Evolutionary conservation across 2,797 vertebrate species (phyloP), one percentile per base, ranked within the genome.

Genomic region (Leucoraja ocellata): DNA sequence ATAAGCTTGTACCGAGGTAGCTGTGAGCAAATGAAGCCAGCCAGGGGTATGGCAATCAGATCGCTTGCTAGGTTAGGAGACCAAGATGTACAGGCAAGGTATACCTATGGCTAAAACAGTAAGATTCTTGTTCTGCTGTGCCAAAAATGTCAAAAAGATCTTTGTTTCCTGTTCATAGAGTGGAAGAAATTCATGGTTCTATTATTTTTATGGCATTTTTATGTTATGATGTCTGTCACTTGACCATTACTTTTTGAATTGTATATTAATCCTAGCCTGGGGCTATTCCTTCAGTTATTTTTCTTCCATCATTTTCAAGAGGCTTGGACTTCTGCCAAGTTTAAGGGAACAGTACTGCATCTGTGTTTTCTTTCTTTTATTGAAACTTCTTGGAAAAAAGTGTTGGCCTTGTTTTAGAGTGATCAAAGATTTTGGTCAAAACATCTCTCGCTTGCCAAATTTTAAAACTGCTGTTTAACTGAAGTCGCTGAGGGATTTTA

Each of bases 241-340:
- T 73, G 90, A 92, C 71, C 46, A 76, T 92, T 92, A 39, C 90
- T 76, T 92, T 76, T 23, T 74, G 90, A 54, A 92, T 92, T 32
- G 73, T 76, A 54, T 92, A 76, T 76, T 74, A 92, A 92, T 76
- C 90, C 71, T 92, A 39, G 39, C 90, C 71, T 76, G 54, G 46
- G 90, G 68, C 71, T 92, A 92, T 92, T 92, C 90, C 90, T 25
- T 92, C 32, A 91, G 39, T 91, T 91, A 71, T 91, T 91, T 91
- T 73, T 91, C 68, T 73, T 74, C 88, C 90, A 76, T 76, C 90
- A 76, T 73, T 76, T 73, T 92, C 39, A 74, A 46, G 39, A 92
- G 36, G 73, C 28, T 92, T 92, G 90, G 90, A 54, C 11, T n/a
- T 92, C 90, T 92, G 90, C 90, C 90, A 73, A 92, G 68, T 71